phyloP scores from a whole-genome alignment of 2,113 vertebrate species.

The Aegotheles bennettii region DNA sequence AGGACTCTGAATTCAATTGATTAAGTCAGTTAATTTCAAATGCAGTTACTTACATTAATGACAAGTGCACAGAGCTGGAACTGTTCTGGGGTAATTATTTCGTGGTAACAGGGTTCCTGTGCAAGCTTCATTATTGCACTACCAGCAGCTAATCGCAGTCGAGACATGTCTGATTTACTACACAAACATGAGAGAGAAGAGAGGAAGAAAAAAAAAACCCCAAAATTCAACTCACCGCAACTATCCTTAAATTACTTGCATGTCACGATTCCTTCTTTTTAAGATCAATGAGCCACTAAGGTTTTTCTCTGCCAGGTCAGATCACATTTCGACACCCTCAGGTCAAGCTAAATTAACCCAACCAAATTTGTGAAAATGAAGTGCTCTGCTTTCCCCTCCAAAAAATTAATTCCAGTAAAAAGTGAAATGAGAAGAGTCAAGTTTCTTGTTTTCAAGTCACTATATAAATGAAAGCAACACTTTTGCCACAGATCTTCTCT shows the following conservation, averaged over 20 bases:
- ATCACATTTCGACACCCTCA: not conserved
- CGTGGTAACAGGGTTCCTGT: conserved; percentile 98
- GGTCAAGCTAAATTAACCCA: not conserved
- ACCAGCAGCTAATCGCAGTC: conserved; percentile 93
- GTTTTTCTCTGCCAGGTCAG: not conserved
- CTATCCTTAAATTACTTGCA: not conserved
- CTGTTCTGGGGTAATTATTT: conserved; percentile 99
- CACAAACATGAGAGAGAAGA: conserved; percentile 44
- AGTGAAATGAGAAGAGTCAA: not conserved
- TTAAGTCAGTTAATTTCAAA: not conserved
- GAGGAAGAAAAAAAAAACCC: not conserved
- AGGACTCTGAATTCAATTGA: not conserved
- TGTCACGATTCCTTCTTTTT: not conserved
- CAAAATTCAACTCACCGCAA: not conserved
- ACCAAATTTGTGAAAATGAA: not conserved
- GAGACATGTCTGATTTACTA: conserved; percentile 99
- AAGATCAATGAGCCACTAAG: not conserved
- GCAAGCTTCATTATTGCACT: conserved; percentile 99
- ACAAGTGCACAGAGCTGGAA: conserved; percentile 98
- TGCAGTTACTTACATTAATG: conserved; percentile 88
- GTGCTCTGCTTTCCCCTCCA: not conserved
- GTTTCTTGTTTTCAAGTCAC: not conserved
- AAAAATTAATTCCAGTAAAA: not conserved
- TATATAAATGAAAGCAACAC: not conserved
- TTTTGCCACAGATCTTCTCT: not conserved